Evolutionary conservation across 2,888 invertebrate genomes (phyloP).

Genomic region (Euplagia quadripunctaria): DNA sequence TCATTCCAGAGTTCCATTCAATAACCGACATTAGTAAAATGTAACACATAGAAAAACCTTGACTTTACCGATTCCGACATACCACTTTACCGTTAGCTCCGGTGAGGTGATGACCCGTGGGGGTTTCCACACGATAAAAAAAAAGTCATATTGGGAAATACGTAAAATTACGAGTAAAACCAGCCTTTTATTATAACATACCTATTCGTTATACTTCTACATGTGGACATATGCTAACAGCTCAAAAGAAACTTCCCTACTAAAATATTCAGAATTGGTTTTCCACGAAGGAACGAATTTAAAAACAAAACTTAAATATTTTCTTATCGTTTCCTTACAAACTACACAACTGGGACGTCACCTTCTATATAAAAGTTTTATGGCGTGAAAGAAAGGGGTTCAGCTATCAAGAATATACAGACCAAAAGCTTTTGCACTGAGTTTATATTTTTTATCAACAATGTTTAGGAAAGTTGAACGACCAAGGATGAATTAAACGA

Average conservation of each 20-base stretch:
- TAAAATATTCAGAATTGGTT: constrained; percentile 6
- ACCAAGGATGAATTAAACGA: constrained; percentile 45
- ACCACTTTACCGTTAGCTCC: too few species aligned
- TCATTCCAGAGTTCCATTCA: not conserved
- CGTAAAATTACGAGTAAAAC: not conserved
- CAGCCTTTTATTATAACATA: not conserved
- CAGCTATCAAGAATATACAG: constrained; percentile 77
- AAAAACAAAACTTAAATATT: constrained; percentile 35
- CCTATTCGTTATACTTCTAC: not conserved
- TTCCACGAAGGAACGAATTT: constrained; percentile 4
- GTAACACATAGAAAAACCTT: too few species aligned
- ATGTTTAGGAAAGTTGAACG: constrained; percentile 38
- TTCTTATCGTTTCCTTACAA: constrained; percentile 76
- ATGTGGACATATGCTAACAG: not conserved
- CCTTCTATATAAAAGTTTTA: constrained; percentile 82
- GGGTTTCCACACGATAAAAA: too few species aligned
- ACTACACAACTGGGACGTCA: constrained; percentile 80
- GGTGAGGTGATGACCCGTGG: too few species aligned
- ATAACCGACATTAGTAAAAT: not conserved
- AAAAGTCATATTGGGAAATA: not conserved
- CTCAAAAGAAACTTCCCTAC: not conserved
- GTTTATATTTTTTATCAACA: constrained; percentile 62
- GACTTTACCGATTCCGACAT: not conserved
- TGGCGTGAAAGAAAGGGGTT: constrained; percentile 82
- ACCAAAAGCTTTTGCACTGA: constrained; percentile 74